phyloP scores from a whole-genome alignment of 2,113 vertebrate genomes.

The Lepisosteus oculatus region DNA sequence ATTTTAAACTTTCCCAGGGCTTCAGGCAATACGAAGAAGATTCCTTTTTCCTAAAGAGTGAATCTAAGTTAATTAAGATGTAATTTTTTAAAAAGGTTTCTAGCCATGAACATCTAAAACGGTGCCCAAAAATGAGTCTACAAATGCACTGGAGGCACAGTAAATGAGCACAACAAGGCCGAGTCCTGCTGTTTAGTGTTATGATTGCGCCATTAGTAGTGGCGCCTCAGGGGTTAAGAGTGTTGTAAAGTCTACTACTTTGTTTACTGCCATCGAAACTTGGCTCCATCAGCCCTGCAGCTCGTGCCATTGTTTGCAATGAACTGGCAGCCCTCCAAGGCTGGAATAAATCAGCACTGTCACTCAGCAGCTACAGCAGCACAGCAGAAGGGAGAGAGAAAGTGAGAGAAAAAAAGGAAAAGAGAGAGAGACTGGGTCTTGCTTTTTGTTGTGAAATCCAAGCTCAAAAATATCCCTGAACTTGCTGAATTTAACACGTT shows the following conservation, averaged over 20 bases:
- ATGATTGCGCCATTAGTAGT: neutral
- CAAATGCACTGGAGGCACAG: too few species aligned
- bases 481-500: conserved; percentile 49
- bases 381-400: conserved; percentile 13
- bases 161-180: neutral
- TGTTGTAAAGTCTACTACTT: conserved; percentile 52
- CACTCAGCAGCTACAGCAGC: conserved; percentile 61
- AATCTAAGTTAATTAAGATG: neutral
- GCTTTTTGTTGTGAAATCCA: conserved; percentile 63
- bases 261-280: conserved; percentile 69
- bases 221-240: conserved; percentile 26
- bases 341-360: conserved; percentile 67
- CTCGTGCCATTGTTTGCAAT: conserved; percentile 64
- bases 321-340: conserved; percentile 58
- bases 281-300: conserved; percentile 50
- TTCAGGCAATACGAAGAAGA: too few species aligned
- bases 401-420: conserved; percentile 21
- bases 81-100: neutral
- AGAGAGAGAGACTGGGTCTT: conserved; percentile 17
- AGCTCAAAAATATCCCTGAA: conserved; percentile 52
- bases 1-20: too few species aligned
- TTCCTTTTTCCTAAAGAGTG: too few species aligned
- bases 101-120: too few species aligned
- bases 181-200: conserved; percentile 11
- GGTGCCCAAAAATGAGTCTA: too few species aligned